A percentile compares a stretch with the other conserved stretches of the same genome.
Evolutionary conservation across 2,888 invertebrate species (phyloP).

Genomic region (Pammene fasciana): DNA sequence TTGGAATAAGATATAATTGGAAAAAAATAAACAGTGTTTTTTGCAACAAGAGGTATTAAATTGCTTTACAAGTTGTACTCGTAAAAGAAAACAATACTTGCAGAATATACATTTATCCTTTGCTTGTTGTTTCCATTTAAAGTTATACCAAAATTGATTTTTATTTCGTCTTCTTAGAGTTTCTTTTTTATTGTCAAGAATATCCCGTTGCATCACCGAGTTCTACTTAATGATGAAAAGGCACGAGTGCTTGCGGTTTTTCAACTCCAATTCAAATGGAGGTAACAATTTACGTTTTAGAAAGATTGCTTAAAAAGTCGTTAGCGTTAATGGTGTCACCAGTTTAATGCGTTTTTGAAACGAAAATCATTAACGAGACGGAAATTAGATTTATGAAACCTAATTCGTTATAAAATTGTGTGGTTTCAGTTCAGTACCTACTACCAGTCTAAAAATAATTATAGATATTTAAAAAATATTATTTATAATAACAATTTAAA

Average conservation of each 20-base stretch:
- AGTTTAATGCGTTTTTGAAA: conserved; percentile 36
- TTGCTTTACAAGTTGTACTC: neutral
- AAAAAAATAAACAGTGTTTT: no score
- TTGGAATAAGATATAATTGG: no score
- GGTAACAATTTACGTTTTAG: conserved; percentile 37
- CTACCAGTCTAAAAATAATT: neutral
- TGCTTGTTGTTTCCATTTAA: neutral
- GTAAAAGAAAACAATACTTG: conserved; percentile 4
- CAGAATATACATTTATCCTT: conserved; percentile 10
- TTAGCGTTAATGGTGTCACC: conserved; percentile 40
- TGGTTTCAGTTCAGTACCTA: conserved; percentile 7
- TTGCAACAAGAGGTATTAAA: no score
- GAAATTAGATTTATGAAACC: conserved; percentile 30
- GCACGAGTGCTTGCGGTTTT: conserved; percentile 36
- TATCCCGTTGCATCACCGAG: conserved; percentile 14
- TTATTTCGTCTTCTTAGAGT: neutral
- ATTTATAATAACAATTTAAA: neutral
- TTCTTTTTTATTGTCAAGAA: neutral
- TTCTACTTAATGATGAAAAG: conserved; percentile 35
- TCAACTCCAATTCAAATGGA: conserved; percentile 39
- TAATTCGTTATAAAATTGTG: conserved; percentile 11
- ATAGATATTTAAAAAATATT: neutral
- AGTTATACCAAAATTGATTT: neutral
- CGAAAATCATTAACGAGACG: conserved; percentile 34
- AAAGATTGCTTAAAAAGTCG: conserved; percentile 40